Conservation (phyloP, 2,113 vertebrate genomes). For the Zapornia atra region DNA sequence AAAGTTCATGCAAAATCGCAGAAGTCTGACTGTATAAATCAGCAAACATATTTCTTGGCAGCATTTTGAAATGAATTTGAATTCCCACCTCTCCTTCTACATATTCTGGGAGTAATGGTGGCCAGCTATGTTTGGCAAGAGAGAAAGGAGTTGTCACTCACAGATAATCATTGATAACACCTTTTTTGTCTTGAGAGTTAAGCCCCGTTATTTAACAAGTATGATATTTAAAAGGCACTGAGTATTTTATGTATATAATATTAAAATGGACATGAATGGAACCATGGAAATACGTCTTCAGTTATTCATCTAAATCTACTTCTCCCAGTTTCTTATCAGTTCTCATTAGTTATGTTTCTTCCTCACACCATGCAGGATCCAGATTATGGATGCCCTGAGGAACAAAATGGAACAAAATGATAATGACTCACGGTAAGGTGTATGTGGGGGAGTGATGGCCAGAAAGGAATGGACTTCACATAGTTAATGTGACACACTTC, state of each 20-base stretch:
- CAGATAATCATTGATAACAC: not conserved
- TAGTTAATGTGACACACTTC: not conserved
- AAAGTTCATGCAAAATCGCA: not conserved
- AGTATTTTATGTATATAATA: not conserved
- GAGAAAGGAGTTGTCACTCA: not conserved
- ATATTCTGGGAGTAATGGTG: not conserved
- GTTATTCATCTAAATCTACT: not conserved
- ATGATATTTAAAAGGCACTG: not conserved
- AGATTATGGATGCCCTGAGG: conserved; percentile 35
- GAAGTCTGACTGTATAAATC: not conserved
- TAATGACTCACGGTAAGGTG: conserved; percentile 47
- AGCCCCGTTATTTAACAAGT: not conserved
- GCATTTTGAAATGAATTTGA: not conserved
- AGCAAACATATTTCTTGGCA: not conserved
- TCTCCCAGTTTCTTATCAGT: not conserved
- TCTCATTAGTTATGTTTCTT: not conserved
- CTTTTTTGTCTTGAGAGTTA: not conserved
- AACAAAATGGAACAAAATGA: conserved; percentile 6
- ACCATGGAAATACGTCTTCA: not conserved
- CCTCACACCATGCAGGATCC: conserved; percentile 20
- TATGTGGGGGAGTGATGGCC: not conserved
- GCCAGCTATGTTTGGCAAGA: not conserved
- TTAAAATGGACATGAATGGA: not conserved
- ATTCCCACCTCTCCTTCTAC: not conserved
- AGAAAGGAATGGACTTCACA: not conserved